Percentiles rank a stretch among this genome's conserved stretches.
Evolutionary conservation across 2,797 vertebrate genomes (phyloP).

Genomic region (Pitangus sulphuratus): DNA sequence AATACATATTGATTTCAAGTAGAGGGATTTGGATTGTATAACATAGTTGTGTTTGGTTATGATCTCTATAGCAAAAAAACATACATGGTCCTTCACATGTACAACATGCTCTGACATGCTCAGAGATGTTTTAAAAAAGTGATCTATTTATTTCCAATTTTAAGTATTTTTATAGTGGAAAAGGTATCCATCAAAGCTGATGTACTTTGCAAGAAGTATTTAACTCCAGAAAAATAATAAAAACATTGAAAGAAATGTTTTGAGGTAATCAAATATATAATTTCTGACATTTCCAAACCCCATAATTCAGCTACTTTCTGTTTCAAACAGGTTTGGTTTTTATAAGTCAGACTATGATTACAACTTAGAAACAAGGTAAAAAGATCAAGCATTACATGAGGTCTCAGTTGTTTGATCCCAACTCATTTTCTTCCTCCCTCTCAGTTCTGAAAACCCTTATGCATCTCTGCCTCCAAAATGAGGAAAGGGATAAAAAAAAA

Average conservation of each 20-base stretch:
- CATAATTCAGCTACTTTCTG: background rate
- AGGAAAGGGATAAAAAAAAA: background rate
- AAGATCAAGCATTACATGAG: background rate
- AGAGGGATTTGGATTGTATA: background rate
- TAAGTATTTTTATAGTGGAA: background rate
- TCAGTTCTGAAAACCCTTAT: background rate
- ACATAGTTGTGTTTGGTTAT: background rate
- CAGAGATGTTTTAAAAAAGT: background rate
- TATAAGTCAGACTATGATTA: background rate
- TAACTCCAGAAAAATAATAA: background rate
- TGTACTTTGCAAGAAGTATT: background rate
- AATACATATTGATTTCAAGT: background rate
- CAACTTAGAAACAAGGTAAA: background rate
- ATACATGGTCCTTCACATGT: background rate
- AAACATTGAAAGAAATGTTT: background rate
- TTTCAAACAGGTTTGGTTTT: background rate
- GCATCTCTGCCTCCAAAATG: background rate
- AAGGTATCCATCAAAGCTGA: background rate
- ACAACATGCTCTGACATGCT: background rate
- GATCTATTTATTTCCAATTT: background rate
- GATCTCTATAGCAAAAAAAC: background rate
- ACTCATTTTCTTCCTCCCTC: background rate
- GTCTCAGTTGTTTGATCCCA: background rate
- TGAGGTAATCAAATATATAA: background rate
- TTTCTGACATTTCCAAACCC: background rate